Base-by-base conservation (phyloP, 2,797 vertebrate genomes). In the Typhlichthys eigenmanni region DNA sequence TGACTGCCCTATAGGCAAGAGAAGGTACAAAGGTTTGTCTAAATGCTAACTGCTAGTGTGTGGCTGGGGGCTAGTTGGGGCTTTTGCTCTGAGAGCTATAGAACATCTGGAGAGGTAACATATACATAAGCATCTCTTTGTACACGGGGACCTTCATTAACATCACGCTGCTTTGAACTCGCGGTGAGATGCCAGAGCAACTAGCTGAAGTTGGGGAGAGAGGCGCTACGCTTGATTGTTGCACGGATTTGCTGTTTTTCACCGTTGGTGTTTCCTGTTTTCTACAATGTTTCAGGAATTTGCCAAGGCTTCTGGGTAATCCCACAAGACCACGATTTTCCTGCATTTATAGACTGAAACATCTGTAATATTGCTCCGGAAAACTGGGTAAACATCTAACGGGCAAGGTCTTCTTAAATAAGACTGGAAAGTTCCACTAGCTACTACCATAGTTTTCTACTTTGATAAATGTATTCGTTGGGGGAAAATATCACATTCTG, bases 11-110 rank as follows among this genome's bases (percentile, higher is more conserved):
- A 85, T 85, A 81, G 91, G 91, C 89, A 86, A 82, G 78, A 62
- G 84, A 86, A 86, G 89, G 89, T 91, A 88, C 91, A 91, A 91
- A 93, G 91, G 91, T 92, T 93, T 92, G 87, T 92, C 88, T 89
- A 89, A 90, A 91, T 87, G 87, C 86, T 90, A 84, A 87, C 89
- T 89, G 87, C 76, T 89, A 84, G 76, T 65, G 76, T 55, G 86
- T 83, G 80, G 84, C 90, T 89, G 16, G 67, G 77, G 82, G 86
- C 82, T 68, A 82, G 83, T 63, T 69, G 76, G 68, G 81, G 76
- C 76, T 81, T 68, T 85, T 75, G 87, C 81, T 87, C 78, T 68
- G 83, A 85, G 85, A 85, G 76, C 82, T 81, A 61, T 75, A 69
- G 75, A 87, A 89, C 89, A 91, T 92, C 91, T 92, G 91, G 90